These are phyloP conservation scores for Sebastes wilsoni DNA, from an alignment of 2,797 vertebrate species.

Conservation along the genomic window DNA sequence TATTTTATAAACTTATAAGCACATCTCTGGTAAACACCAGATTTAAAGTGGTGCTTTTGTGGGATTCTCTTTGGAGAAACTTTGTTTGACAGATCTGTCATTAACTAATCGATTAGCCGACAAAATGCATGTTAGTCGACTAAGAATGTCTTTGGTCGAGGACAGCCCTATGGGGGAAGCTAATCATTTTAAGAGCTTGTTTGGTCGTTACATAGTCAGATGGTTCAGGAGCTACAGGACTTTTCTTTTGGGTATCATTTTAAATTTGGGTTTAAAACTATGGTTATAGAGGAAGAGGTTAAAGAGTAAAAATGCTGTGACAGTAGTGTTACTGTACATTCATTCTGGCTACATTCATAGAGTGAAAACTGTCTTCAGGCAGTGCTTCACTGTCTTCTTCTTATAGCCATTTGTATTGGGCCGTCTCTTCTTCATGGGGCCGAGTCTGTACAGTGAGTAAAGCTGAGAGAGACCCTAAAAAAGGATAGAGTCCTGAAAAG, in stretches of 20 bases:
- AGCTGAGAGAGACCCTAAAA: conserved; percentile 12
- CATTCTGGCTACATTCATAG: not conserved
- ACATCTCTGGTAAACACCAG: too few relatives aligned
- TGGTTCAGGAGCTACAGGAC: not conserved
- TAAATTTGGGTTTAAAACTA: not conserved
- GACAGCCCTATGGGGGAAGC: fast-evolving
- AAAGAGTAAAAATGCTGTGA: not conserved
- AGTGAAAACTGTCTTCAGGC: not conserved
- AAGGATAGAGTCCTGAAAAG: conserved; percentile 52
- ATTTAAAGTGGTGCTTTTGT: too few relatives aligned
- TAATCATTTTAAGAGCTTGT: too few relatives aligned
- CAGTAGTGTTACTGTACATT: not conserved
- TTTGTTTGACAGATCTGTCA: too few relatives aligned
- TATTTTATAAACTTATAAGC: fast-evolving
- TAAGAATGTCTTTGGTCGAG: too few relatives aligned
- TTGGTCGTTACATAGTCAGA: not conserved
- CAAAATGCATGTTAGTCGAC: too few relatives aligned
- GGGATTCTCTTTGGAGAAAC: too few relatives aligned
- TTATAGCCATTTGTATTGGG: conserved; percentile 7
- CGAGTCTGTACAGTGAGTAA: not conserved
- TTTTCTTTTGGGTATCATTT: not conserved
- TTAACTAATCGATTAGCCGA: not conserved
- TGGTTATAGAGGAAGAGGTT: not conserved
- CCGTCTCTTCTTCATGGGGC: not conserved
- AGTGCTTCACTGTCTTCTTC: not conserved